Base-by-base conservation (phyloP, 1,140 invertebrate species). In the Carposina sasakii region DNA sequence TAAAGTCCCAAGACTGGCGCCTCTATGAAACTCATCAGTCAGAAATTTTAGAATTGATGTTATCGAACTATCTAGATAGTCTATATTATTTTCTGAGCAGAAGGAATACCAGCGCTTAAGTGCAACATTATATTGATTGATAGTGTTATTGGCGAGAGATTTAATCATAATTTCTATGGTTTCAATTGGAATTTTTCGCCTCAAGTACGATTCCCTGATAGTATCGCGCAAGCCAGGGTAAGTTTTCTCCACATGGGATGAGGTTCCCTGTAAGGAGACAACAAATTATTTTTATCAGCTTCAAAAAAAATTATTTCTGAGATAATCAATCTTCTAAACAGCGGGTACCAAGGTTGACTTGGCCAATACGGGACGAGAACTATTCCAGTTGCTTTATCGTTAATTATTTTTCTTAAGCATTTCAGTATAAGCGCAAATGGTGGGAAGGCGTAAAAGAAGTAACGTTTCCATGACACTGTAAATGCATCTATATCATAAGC, bases 361-460 rank as follows among this genome's bases (percentile, higher is more conserved):
- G 44, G 43, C 44, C 51, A 53, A 12, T 17, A 30, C 9, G 51
- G 51, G 2, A 47, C 37, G 0, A 53, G 15, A 13, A 53, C 6
- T 19, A 53, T 47, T 6, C 51, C 44, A 2, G 3, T 31, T 1
- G 51, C 44, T 46, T 53, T 34, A 36, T 53, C 51, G 15, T 31
- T 20, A n/a, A 42, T 47, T 10, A 53, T 53, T 47, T 53, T 53
- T 26, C 20, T 10, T 12, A 54, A 17, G 16, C 15, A 36, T 44
- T 54, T 54, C 0, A 48, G 6, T 17, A 54, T 48, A 3, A 54
- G 8, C 1, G 19, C 28, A 41, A 54, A 48, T 0, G 52, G 52
- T 5, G 52, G 46, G 33, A 54, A 54, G 1, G 41, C 46, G n/a
- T 49, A 54, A 15, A 54, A 54, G 24, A 17, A 17, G 13, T 44